These are phyloP conservation scores for Cavia porcellus DNA, from an alignment of 2,113 vertebrate species.

Conservation along the genomic window DNA sequence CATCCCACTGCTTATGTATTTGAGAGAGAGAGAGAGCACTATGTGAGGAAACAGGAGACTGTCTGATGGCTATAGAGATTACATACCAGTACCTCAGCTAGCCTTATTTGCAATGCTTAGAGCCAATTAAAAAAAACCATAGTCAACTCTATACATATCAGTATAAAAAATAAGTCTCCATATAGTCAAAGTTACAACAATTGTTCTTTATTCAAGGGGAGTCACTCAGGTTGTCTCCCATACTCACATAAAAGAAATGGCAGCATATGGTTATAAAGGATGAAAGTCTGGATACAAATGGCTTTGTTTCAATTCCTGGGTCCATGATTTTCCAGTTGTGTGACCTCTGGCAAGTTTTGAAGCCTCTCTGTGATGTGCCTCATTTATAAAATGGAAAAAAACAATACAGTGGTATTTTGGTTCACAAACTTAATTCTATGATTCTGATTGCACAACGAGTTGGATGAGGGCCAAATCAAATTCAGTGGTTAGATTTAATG, in stretches of 20 bases:
- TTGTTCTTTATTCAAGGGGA: too few species aligned
- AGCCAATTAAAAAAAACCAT: too few species aligned
- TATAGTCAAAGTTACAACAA: too few species aligned
- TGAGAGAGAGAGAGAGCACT: too few species aligned
- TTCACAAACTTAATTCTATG: neutral
- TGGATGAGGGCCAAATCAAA: neutral
- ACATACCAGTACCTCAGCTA: too few species aligned
- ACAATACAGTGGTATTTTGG: neutral
- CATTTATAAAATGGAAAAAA: constrained; percentile 42
- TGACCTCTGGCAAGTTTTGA: constrained; percentile 47
- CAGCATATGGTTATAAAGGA: neutral
- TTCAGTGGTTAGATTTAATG: neutral
- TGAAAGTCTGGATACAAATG: constrained; percentile 24
- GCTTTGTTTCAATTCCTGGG: neutral
- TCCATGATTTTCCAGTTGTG: constrained; percentile 49
- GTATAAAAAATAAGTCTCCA: too few species aligned
- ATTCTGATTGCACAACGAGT: neutral
- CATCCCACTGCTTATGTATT: too few species aligned
- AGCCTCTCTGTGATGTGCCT: constrained; percentile 27
- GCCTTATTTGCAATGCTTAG: too few species aligned
- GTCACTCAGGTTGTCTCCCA: too few species aligned
- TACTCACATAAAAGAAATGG: neutral
- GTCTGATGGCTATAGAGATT: too few species aligned
- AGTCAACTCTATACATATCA: too few species aligned
- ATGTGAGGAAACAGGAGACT: too few species aligned